Evolutionary conservation across 1,140 invertebrate genomes (phyloP).

Genomic region (Melipona quadrifasciata): DNA sequence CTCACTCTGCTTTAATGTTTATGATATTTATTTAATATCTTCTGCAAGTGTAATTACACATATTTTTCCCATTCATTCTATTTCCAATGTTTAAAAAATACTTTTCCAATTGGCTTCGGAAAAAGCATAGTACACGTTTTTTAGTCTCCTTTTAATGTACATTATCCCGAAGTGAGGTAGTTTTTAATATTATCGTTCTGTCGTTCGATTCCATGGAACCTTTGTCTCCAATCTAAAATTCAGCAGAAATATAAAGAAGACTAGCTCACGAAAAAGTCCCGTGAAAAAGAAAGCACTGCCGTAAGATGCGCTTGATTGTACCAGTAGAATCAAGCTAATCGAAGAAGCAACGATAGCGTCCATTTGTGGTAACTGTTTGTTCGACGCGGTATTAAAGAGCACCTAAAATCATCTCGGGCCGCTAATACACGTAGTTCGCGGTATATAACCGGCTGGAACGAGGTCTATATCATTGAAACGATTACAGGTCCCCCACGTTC

Average conservation of each 20-base stretch:
- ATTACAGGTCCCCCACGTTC: slow-evolving; percentile 64
- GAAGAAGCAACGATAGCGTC: background rate
- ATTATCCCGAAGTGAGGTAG: too few species aligned
- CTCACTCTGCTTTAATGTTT: too few species aligned
- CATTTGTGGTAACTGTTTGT: background rate
- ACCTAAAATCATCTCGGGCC: slow-evolving; percentile 4
- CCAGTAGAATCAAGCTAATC: background rate
- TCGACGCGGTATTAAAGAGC: background rate
- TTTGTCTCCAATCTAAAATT: too few species aligned
- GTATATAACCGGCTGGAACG: slow-evolving; percentile 51
- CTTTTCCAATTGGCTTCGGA: too few species aligned
- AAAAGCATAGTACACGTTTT: too few species aligned
- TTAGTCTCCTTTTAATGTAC: too few species aligned
- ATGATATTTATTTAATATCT: too few species aligned
- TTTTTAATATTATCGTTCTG: too few species aligned
- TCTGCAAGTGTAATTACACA: too few species aligned
- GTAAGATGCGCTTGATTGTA: background rate
- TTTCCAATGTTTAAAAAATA: too few species aligned
- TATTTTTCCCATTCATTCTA: too few species aligned
- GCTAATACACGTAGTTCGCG: slow-evolving; percentile 5
- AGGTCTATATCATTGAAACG: slow-evolving; percentile 66
- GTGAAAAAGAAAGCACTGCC: background rate
- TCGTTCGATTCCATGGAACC: too few species aligned
- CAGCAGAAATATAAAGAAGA: background rate
- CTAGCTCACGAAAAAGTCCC: background rate